Evolutionary conservation across 92 coral and sea anemone genomes (phyloP).

Genomic region (Phenganax stokvisi): DNA sequence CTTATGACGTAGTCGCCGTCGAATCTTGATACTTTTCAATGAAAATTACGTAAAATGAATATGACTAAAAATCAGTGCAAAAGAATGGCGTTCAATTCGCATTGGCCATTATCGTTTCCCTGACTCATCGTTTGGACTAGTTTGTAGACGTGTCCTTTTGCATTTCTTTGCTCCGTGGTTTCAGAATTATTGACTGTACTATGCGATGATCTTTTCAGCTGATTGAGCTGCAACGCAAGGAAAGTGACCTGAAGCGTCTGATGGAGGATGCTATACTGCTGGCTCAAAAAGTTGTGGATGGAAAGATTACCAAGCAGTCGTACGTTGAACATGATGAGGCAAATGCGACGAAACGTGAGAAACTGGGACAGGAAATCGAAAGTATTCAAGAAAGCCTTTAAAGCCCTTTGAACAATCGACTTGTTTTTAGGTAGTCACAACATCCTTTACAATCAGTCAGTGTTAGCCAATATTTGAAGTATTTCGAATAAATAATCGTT

Average conservation of each 20-base stretch:
- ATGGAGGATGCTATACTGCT: conserved; percentile 78
- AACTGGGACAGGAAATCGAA: conserved; percentile 79
- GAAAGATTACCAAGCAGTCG: conserved; percentile 78
- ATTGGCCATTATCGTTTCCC: background rate
- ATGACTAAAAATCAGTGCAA: no score
- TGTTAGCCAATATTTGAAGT: conserved; percentile 7
- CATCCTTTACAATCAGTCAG: background rate
- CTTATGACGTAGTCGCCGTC: no score
- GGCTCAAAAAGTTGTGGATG: conserved; percentile 91
- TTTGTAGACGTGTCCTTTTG: background rate
- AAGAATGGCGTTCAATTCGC: no score
- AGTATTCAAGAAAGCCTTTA: conserved; percentile 46
- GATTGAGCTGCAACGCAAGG: conserved; percentile 87
- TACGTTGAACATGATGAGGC: conserved; percentile 73
- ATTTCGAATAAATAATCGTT: conserved; percentile 1
- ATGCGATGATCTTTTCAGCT: conserved; percentile 47
- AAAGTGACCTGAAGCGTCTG: conserved; percentile 74
- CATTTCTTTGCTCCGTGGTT: no score
- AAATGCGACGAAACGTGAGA: conserved; percentile 79
- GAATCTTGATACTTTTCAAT: no score
- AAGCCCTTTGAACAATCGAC: background rate
- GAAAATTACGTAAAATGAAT: no score
- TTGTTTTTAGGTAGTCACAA: conserved; percentile 12
- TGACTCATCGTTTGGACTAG: background rate
- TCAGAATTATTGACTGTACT: background rate